These are phyloP conservation scores for Sphinx pinastri DNA, from an alignment of 2,888 invertebrate species.

Conservation along the genomic window DNA sequence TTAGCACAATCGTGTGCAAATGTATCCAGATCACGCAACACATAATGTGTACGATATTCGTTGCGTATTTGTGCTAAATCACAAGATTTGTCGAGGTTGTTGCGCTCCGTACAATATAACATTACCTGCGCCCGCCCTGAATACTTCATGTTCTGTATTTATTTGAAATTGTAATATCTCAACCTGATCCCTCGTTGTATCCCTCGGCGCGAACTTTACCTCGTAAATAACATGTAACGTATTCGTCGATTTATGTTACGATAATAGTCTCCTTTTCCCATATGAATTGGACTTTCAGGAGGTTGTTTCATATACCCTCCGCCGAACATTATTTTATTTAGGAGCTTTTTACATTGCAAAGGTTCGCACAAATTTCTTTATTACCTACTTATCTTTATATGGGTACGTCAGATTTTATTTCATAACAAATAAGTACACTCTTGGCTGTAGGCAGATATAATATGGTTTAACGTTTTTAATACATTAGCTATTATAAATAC, in stretches of 20 bases:
- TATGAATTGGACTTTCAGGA: conserved; percentile 50
- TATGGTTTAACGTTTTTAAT: conserved; percentile 3
- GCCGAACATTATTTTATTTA: conserved; percentile 25
- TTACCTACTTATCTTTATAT: conserved; percentile 17
- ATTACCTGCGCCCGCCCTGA: conserved; percentile 79
- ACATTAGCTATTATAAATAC: background rate
- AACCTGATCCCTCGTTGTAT: conserved; percentile 77
- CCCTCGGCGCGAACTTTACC: conserved; percentile 68
- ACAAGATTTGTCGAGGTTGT: conserved; percentile 81
- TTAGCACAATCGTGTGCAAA: conserved; percentile 60
- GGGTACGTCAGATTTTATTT: conserved; percentile 16
- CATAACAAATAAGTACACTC: conserved; percentile 11
- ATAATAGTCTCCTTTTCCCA: conserved; percentile 64
- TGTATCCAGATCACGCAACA: conserved; percentile 80
- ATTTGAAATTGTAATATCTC: conserved; percentile 83
- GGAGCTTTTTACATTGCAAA: conserved; percentile 17
- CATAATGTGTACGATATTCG: conserved; percentile 78
- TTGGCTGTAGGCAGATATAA: background rate
- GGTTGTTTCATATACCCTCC: conserved; percentile 39
- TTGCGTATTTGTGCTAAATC: conserved; percentile 81
- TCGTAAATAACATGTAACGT: conserved; percentile 77
- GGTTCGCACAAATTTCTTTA: conserved; percentile 22
- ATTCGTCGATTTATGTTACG: conserved; percentile 73
- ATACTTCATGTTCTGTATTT: conserved; percentile 82
- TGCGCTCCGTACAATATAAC: conserved; percentile 77